These are phyloP conservation scores for Phalacrocorax brasilianus DNA, from an alignment of 2,113 vertebrate species.

Conservation along the genomic window DNA sequence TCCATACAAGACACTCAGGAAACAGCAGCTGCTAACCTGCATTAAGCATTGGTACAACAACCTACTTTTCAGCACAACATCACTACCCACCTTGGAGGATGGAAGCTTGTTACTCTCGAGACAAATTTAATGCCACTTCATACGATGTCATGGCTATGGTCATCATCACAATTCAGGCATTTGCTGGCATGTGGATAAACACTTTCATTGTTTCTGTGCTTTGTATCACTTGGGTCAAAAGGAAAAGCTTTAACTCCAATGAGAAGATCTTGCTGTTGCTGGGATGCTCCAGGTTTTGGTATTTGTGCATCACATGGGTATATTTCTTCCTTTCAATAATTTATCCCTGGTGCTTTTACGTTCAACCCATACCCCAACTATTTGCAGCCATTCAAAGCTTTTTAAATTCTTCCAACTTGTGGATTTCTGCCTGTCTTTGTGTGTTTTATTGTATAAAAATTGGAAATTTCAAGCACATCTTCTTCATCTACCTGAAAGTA, in stretches of 20 bases:
- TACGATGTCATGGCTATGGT: rapidly evolving
- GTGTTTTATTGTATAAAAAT: conserved; percentile 26
- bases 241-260: not conserved
- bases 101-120: not conserved
- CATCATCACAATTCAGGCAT: not conserved
- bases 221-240: not conserved
- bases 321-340: rapidly evolving
- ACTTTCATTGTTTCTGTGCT: not conserved
- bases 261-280: conserved; percentile 26
- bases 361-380: rapidly evolving
- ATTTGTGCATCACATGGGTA: not conserved
- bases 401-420: not conserved
- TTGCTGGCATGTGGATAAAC: not conserved
- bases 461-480: not conserved
- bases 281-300: not conserved
- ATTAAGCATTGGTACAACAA: not conserved
- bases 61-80: not conserved
- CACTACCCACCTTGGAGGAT: not conserved
- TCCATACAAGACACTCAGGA: not conserved
- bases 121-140: not conserved
- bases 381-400: not conserved
- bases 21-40: not conserved
- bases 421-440: not conserved
- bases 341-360: not conserved
- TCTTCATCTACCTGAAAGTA: conserved; percentile 10